Evolutionary conservation across 2,888 invertebrate species (phyloP).

Genomic region (Trichogramma evanescens): DNA sequence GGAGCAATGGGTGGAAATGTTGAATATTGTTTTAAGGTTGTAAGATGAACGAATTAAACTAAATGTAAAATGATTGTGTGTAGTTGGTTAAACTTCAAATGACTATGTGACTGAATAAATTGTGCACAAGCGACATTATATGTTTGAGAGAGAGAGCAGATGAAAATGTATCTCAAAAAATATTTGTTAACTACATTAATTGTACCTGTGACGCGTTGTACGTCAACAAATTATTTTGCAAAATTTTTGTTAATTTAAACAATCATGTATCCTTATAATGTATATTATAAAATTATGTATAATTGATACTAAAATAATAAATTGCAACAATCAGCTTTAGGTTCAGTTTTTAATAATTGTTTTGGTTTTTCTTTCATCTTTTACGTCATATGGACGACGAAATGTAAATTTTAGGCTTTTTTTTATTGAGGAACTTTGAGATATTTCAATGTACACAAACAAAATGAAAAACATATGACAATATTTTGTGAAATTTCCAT

Average conservation of each 20-base stretch:
- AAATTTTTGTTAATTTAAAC: constrained; percentile 7
- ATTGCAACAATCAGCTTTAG: background rate
- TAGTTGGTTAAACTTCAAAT: too few relatives aligned
- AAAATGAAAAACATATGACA: constrained; percentile 19
- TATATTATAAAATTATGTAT: constrained; percentile 12
- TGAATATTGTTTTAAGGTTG: too few relatives aligned
- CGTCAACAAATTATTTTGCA: background rate
- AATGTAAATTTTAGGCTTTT: constrained; percentile 21
- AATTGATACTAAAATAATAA: background rate
- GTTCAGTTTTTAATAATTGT: background rate
- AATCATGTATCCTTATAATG: constrained; percentile 2
- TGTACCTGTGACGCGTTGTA: constrained; percentile 9
- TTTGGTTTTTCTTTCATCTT: constrained; percentile 10
- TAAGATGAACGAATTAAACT: too few relatives aligned
- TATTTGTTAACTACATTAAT: constrained; percentile 8
- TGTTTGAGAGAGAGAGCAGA: background rate
- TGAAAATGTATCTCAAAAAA: background rate
- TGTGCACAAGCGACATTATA: background rate
- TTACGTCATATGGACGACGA: constrained; percentile 14
- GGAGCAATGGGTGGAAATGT: too few relatives aligned
- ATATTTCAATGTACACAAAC: constrained; percentile 21
- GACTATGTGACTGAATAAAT: too few relatives aligned
- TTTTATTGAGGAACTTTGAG: constrained; percentile 19
- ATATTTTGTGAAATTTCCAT: constrained; percentile 14
- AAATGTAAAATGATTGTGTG: too few relatives aligned